These are phyloP conservation scores for Orthonychiurus folsomi DNA, from an alignment of 2,888 invertebrate genomes.

Conservation along the genomic window DNA sequence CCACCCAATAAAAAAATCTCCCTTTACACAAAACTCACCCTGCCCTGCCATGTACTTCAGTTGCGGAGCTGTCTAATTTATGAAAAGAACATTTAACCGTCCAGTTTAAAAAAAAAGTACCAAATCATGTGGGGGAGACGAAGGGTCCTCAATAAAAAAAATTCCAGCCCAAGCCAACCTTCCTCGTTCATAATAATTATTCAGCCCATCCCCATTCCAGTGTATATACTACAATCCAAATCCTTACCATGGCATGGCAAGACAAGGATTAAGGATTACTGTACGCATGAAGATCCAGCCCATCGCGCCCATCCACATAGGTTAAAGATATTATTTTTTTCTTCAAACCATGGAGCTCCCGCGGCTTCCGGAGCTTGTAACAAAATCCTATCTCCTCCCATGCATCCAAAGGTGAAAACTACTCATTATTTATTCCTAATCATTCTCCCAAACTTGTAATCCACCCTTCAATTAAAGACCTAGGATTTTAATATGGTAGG, in stretches of 20 bases:
- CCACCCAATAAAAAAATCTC: background rate
- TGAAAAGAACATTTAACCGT: background rate
- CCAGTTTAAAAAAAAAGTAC: background rate
- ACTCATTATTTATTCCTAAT: conserved; percentile 4
- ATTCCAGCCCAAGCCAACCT: conserved; percentile 34
- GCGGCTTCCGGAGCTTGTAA: conserved; percentile 2
- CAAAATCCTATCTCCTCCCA: background rate
- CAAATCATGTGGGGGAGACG: background rate
- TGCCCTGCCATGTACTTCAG: too few species aligned
- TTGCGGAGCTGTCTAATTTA: background rate
- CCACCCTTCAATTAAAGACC: too few species aligned
- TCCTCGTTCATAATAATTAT: conserved; percentile 38
- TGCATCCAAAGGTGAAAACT: too few species aligned
- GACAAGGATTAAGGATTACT: too few species aligned
- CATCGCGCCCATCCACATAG: too few species aligned
- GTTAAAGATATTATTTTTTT: too few species aligned
- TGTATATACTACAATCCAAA: too few species aligned
- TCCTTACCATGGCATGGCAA: too few species aligned
- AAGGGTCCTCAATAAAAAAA: conserved; percentile 33
- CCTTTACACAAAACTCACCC: too few species aligned
- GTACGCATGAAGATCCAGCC: too few species aligned
- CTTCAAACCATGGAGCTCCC: too few species aligned
- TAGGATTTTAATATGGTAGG: too few species aligned
- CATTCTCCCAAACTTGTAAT: conserved; percentile 5
- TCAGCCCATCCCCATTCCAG: conserved; percentile 36